Evolutionary conservation across 2,797 vertebrate species (phyloP).

Genomic region (Chloroceryle amazona): DNA sequence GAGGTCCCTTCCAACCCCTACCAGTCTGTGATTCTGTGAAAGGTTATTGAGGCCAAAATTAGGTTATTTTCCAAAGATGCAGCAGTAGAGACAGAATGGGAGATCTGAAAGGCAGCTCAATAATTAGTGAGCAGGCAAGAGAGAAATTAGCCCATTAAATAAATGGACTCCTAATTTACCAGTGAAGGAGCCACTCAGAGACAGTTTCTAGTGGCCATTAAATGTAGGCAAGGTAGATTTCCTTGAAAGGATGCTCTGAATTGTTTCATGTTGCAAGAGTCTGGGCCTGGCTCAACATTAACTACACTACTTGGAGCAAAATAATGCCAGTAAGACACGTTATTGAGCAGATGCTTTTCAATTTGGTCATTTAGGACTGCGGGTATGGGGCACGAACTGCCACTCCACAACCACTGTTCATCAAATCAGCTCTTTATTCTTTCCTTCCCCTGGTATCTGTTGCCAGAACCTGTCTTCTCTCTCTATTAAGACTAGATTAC

Average conservation of each 20-base stretch:
- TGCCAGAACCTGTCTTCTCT: background rate
- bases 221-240: background rate
- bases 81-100: background rate
- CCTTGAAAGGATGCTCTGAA: background rate
- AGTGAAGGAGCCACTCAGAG: background rate
- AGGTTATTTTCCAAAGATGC: background rate
- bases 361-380: background rate
- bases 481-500: background rate
- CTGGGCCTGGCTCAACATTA: background rate
- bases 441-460: background rate
- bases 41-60: background rate
- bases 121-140: background rate
- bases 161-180: background rate
- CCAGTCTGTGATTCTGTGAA: background rate
- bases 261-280: background rate
- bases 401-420: background rate
- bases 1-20: no score
- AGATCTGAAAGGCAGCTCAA: background rate
- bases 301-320: background rate
- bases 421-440: background rate
- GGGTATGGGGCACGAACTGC: background rate
- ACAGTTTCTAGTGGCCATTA: background rate
- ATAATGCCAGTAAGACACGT: background rate
- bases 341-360: background rate
- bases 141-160: background rate